Base-by-base conservation (phyloP, 2,113 vertebrate species). In the Hirundichthys speculiger region DNA sequence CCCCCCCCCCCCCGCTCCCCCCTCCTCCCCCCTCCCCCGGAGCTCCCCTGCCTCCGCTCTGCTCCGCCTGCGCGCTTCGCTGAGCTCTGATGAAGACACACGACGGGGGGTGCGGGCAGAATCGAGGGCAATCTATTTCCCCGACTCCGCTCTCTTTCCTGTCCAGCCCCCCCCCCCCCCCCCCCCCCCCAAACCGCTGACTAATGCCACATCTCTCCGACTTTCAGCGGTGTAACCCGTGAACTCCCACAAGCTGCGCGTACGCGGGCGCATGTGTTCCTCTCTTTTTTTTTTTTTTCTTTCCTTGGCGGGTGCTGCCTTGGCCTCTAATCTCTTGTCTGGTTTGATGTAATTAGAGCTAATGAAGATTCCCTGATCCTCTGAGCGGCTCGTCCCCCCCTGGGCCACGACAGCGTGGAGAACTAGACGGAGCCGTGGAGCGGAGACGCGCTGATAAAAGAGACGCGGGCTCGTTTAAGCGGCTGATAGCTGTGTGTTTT, bases 331-430 rank as follows among this genome's bases (percentile, higher is more conserved):
- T 92, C 89, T 88, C 83, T 83, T 74, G 75, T 88, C 90, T 91
- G 78, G 82, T 89, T 90, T 90, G 88, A 90, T 92, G 87, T 92
- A 92, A 92, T 92, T 92, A 91, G 83, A 87, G 81, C 89, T 92
- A 92, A 92, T 92, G 89, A 92, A 90, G 89, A 92, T 88, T 90
- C 88, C 82, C 86, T 88, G 89, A 90, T 92, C 86, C 85, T 89
- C 85, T 64, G 80, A 89, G 86, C 79, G 18, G 64, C 80, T 78
- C 75, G 65, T 88, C 82, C 86, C 89, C 86, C 89, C 85, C 72
- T 50, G 83, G 77, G 86, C 90, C 82, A 82, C 58, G 64, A 74
- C 76, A 73, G 84, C 73, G 21, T 50, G 76, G 81, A 83, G 82
- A 87, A 85, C 77, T 69, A 80, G 83, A 88, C 60, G 85, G 77